Base-by-base conservation (phyloP, 2,113 vertebrate genomes). In the Oxyura jamaicensis region DNA sequence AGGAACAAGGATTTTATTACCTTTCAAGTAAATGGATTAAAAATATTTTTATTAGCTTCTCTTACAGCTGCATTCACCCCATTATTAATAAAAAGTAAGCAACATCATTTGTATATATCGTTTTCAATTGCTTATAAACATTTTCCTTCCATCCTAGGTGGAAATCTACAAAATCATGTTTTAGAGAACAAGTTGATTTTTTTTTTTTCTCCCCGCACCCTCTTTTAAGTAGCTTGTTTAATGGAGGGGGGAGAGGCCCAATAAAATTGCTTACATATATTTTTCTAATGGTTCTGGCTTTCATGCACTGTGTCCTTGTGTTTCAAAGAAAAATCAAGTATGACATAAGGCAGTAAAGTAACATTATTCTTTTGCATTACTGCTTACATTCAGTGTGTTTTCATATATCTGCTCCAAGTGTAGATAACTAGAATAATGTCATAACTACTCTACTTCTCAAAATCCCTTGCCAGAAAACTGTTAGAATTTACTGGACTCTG, bases 41-140 rank as follows among this genome's bases (percentile, higher is more conserved):
- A 75, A 89, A 86, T 91, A 60, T 81, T 95, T 96, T 96, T 66
- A 83, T 90, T 95, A 78, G 55, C 14, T 86, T 56, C 15, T 71
- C 39, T 91, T 66, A 68, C n/a, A 91, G 59, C 48, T 83, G 19
- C 62, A 74, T 86, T 88, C 42, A 73, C 17, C 28, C 69, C 29
- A 77, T 85, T 52, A 91, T 28, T 84, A 86, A 85, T 82, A 39
- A 67, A 92, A 78, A 59, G 52, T 72, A 80, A 48, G 41, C 68
- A 63, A 66, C 29, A 69, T 86, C 35, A 73, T 86, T 55, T 90
- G 50, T 55, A 14, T 50, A 2, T 72, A 88, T 86, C 5, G 74
- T 92, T 83, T 83, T 90, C 44, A 63, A 74, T 25, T 88, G 42
- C 28, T 39, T 76, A 26, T 44, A 52, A 91, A 69, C 9, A 9